Evolutionary conservation across 2,888 invertebrate genomes (phyloP).

Genomic region (Cephus pygmeus): DNA sequence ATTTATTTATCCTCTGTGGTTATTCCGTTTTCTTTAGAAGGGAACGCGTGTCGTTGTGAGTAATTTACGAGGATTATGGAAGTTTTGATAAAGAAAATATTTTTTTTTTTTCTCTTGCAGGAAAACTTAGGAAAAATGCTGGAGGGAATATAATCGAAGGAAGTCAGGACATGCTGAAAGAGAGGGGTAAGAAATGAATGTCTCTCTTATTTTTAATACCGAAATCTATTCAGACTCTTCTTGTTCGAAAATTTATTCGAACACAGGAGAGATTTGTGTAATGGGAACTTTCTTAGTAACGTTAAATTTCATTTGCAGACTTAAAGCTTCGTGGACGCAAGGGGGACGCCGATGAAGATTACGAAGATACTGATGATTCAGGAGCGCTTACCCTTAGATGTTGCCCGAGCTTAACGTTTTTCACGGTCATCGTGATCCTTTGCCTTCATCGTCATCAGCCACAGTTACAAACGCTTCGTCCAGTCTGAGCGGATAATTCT

Average conservation of each 20-base stretch:
- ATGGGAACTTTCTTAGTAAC: conserved; percentile 20
- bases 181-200: conserved; percentile 47
- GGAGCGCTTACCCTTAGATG: conserved; percentile 38
- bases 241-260: not conserved
- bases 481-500: conserved; percentile 47
- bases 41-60: not conserved
- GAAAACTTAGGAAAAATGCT: conserved; percentile 57
- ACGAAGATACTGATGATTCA: conserved; percentile 56
- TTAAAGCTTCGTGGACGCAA: conserved; percentile 56
- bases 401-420: conserved; percentile 37
- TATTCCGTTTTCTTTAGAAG: not conserved
- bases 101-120: conserved; percentile 42
- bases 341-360: conserved; percentile 47
- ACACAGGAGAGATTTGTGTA: not conserved
- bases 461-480: conserved; percentile 51
- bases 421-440: conserved; percentile 42
- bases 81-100: not conserved
- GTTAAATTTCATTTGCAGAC: conserved; percentile 38
- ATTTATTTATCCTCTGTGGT: not conserved
- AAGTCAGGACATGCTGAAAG: conserved; percentile 61
- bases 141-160: conserved; percentile 59
- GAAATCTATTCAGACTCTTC: not conserved
- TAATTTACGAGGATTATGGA: not conserved
- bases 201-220: not conserved
- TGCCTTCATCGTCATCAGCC: conserved; percentile 50